phyloP scores from a whole-genome alignment of 2,113 vertebrate genomes.

The Tyto alba region DNA sequence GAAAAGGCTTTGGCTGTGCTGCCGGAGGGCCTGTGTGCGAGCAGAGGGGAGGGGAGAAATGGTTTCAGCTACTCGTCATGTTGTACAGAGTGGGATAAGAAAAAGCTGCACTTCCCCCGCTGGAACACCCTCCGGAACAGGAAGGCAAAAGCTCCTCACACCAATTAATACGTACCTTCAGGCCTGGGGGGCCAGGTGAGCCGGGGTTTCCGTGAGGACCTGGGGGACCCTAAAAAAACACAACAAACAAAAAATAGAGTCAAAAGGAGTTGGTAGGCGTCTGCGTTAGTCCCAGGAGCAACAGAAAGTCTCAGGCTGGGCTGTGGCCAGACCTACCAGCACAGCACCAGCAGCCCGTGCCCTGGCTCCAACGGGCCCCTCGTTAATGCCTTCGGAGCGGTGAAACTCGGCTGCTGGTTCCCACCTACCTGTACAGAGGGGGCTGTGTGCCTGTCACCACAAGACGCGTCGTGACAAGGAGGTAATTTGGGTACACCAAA shows the following conservation, averaged over 20 bases:
- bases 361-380: neutral
- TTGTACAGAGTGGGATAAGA: neutral
- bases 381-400: rapidly evolving
- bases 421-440: rapidly evolving
- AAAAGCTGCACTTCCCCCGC: neutral
- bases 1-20: neutral
- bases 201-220: conserved; percentile 94
- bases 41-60: neutral
- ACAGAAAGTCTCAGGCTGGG: neutral
- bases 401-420: neutral
- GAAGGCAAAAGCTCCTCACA: rapidly evolving
- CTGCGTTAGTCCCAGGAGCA: rapidly evolving
- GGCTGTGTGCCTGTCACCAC: neutral
- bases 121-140: rapidly evolving
- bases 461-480: neutral
- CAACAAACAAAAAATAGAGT: neutral
- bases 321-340: neutral
- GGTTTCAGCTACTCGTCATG: neutral
- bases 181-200: conserved; percentile 79
- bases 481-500: neutral
- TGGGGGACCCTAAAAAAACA: conserved; percentile 80
- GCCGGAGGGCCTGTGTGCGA: neutral
- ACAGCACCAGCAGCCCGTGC: neutral
- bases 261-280: neutral
- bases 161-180: conserved; percentile 76